These are phyloP conservation scores for Balanococcus diminutus DNA, from an alignment of 2,888 invertebrate species.

Conservation along the genomic window DNA sequence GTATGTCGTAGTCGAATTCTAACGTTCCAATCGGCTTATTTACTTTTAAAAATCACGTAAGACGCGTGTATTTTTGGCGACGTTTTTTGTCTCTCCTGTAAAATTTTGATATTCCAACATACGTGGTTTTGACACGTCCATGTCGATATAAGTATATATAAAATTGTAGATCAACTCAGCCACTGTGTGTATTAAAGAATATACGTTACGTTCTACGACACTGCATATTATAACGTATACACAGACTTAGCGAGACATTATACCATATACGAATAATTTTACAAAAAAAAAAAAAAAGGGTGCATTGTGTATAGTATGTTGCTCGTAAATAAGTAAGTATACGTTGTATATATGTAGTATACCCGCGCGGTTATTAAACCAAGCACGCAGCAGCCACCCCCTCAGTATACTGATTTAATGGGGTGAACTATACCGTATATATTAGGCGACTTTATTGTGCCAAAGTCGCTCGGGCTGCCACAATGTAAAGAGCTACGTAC, in stretches of 20 bases:
- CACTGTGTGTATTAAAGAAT: too few species aligned
- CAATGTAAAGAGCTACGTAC: background rate
- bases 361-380: background rate
- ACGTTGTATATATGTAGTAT: background rate
- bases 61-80: too few species aligned
- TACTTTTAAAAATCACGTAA: too few species aligned
- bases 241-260: background rate
- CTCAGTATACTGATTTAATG: constrained; percentile 2
- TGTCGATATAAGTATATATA: too few species aligned
- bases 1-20: too few species aligned
- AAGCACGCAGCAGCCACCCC: background rate
- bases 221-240: too few species aligned
- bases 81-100: too few species aligned
- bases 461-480: background rate
- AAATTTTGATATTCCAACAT: too few species aligned
- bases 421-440: background rate
- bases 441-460: background rate
- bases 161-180: too few species aligned
- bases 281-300: background rate
- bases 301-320: background rate
- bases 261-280: background rate
- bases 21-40: too few species aligned
- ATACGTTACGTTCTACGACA: too few species aligned
- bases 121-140: too few species aligned
- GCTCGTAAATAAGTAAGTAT: background rate